These are phyloP conservation scores for Dryoscopus gambensis DNA, from an alignment of 2,113 vertebrate genomes.

Conservation along the genomic window DNA sequence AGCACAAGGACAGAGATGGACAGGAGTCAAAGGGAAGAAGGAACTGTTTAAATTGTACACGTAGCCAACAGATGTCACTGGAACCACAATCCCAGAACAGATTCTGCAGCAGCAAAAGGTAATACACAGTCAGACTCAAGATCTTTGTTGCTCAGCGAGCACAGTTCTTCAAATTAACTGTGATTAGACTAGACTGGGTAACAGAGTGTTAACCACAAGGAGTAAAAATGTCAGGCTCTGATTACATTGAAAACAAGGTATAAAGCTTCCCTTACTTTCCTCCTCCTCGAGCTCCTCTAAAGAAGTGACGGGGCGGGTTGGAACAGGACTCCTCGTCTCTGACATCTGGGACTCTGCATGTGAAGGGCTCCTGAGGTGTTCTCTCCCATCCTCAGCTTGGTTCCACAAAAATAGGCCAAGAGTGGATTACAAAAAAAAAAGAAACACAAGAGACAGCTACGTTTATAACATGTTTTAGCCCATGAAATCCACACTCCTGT, in stretches of 20 bases:
- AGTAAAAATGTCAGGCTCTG: background rate
- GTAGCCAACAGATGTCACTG: background rate
- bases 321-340: slow-evolving; percentile 29
- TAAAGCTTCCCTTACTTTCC: slow-evolving; percentile 81
- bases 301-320: slow-evolving; percentile 24
- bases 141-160: background rate
- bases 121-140: background rate
- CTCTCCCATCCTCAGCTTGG: slow-evolving; percentile 77
- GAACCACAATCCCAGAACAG: background rate
- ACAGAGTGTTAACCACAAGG: background rate
- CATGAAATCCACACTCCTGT: background rate
- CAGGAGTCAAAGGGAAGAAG: background rate
- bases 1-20: background rate
- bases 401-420: background rate
- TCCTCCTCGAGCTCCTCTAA: slow-evolving; percentile 84
- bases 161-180: background rate
- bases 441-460: background rate
- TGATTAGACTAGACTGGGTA: background rate
- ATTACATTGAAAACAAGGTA: background rate
- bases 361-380: slow-evolving; percentile 49
- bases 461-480: background rate
- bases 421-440: background rate
- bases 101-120: background rate
- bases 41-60: background rate
- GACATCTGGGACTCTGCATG: slow-evolving; percentile 54